These are phyloP conservation scores for Ictalurus furcatus DNA, from an alignment of 2,113 vertebrate species.

Conservation along the genomic window DNA sequence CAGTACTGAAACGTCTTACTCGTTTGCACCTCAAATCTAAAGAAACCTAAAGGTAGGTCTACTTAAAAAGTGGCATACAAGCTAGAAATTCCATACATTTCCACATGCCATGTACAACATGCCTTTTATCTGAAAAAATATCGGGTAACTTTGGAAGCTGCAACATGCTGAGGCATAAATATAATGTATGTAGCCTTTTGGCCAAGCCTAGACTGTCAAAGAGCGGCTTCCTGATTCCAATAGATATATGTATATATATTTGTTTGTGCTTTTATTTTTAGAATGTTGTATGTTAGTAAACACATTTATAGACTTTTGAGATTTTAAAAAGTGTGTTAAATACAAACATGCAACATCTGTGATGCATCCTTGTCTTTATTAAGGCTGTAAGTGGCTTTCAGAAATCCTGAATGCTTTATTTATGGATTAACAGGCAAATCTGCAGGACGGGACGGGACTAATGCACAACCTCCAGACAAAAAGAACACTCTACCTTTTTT, in stretches of 20 bases:
- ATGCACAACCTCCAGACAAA: conserved; percentile 6
- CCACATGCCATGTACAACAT: neutral
- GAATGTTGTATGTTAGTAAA: conserved; percentile 6
- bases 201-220: conserved; percentile 5
- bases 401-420: neutral
- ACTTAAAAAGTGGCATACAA: neutral
- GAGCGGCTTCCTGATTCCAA: neutral
- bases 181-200: conserved; percentile 28
- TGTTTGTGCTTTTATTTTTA: conserved; percentile 24
- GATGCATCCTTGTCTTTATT: conserved; percentile 26
- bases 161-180: conserved; percentile 4
- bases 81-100: neutral
- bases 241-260: neutral
- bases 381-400: conserved; percentile 3
- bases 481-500: conserved; percentile 17
- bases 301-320: conserved; percentile 27
- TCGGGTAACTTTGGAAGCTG: neutral
- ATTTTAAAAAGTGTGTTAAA: conserved; percentile 36
- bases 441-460: neutral
- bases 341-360: conserved; percentile 13
- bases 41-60: neutral
- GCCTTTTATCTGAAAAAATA: neutral
- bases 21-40: neutral
- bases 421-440: neutral
- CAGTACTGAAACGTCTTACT: neutral